These are phyloP conservation scores for Rhinolophus ferrumequinum DNA, from an alignment of 2,113 vertebrate species.

Conservation along the genomic window DNA sequence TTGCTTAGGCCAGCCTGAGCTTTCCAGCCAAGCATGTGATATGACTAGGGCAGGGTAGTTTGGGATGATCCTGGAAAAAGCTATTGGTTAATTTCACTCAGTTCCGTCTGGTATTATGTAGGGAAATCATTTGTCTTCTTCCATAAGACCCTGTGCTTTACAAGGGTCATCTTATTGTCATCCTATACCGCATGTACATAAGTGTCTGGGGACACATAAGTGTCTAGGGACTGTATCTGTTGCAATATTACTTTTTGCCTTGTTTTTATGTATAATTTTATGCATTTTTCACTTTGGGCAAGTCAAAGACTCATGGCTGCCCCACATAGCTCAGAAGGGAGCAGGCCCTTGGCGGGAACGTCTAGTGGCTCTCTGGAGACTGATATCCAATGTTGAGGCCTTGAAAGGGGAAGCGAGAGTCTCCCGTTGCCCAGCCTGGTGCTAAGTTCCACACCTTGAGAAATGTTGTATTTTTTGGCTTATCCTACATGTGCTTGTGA, in stretches of 20 bases:
- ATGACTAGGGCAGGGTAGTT: not conserved
- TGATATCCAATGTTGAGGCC: not conserved
- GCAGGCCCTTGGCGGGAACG: not conserved
- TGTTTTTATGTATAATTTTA: not conserved
- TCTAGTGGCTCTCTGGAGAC: not conserved
- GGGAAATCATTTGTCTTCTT: constrained; percentile 14
- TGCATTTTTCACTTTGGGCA: not conserved
- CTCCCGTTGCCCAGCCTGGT: not conserved
- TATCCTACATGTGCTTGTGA: not conserved
- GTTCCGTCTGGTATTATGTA: not conserved
- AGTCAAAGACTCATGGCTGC: not conserved
- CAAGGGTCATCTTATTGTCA: not conserved
- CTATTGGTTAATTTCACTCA: not conserved
- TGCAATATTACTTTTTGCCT: not conserved
- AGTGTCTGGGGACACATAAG: not conserved
- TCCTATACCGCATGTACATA: not conserved
- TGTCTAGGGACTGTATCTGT: not conserved
- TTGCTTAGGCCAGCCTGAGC: not conserved
- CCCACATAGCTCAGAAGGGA: not conserved
- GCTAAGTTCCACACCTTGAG: not conserved
- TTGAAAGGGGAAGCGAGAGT: not conserved
- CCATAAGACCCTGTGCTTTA: not conserved
- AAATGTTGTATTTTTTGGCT: not conserved
- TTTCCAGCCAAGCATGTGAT: not conserved
- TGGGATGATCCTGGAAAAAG: not conserved